Base-by-base conservation (phyloP, 92 coral and sea anemone genomes). In the Galaxea fascicularis region DNA sequence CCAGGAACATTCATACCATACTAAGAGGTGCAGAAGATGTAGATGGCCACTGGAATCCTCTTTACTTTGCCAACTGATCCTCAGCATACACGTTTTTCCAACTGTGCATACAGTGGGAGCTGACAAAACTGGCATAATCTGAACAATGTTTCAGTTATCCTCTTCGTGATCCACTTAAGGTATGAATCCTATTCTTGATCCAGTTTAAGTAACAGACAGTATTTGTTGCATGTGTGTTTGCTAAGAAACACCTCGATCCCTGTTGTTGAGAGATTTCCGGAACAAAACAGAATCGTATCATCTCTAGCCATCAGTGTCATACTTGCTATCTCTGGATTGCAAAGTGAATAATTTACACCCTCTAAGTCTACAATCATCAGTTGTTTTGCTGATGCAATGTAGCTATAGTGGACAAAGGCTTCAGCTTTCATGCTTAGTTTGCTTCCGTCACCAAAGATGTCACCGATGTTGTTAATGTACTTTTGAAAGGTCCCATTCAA, bases 331-430 rank as follows among this genome's bases (percentile, higher is more conserved):
- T 91, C 89, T 20, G 90, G 95, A 57, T 91, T 86, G 41, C 76
- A 87, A 6, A 91, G 74, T 0, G 77, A 14, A 56, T 70, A 60
- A 1, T 73, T 84, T 22, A 81, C 85, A 8, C 95, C 94, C 56
- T 91, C 91, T 53, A 91, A 73, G 78, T 87, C 94, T 9, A 91
- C 51, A 1, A 91, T 80, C 62, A 91, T 91, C 25, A 88, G 71
- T 69, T 85, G 95, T 22, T 67, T 74, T 13, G 60, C 71, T 4
- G 90, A 80, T 41, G 29, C 51, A 21, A 35, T 59, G 77, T 90
- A 90, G 10, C 82, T 90, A 81, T 77, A 87, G 59, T 91, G 89
- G 60, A 58, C 82, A n/a, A 91, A 88, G 26, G 87, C 68, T 72
- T 87, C 91, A 26, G 78, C 82, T 54, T 91, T 88, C 15, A 84